phyloP scores from a whole-genome alignment of 2,113 vertebrate genomes.

The Rhynchomys soricoides region DNA sequence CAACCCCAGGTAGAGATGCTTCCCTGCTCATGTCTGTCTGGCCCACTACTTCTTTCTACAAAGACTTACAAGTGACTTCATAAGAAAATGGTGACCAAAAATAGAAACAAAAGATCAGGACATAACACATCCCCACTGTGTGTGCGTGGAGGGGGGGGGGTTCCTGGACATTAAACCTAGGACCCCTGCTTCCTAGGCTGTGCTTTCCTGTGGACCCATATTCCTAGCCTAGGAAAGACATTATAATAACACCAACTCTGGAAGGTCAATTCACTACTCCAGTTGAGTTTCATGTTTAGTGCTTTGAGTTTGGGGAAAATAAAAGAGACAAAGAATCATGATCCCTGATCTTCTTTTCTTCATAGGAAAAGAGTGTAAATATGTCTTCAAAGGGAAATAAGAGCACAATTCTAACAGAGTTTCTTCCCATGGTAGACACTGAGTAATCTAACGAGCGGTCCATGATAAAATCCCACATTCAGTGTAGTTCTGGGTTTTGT shows the following conservation, averaged over 20 bases:
- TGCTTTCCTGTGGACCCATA: neutral
- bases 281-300: neutral
- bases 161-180: neutral
- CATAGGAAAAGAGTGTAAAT: neutral
- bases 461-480: neutral
- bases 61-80: neutral
- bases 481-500: neutral
- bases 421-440: neutral
- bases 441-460: neutral
- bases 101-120: neutral
- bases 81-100: neutral
- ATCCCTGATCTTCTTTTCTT: neutral
- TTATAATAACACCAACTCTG: neutral
- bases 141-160: no score
- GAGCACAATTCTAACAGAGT: neutral
- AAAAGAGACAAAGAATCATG: neutral
- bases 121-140: neutral
- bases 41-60: neutral
- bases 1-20: neutral
- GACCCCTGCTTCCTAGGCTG: neutral
- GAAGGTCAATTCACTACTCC: neutral
- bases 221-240: neutral
- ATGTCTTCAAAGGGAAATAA: neutral
- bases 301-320: neutral
- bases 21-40: neutral